These are phyloP conservation scores for Enteromius treurensis DNA, from an alignment of 2,797 vertebrate genomes.

Conservation along the genomic window DNA sequence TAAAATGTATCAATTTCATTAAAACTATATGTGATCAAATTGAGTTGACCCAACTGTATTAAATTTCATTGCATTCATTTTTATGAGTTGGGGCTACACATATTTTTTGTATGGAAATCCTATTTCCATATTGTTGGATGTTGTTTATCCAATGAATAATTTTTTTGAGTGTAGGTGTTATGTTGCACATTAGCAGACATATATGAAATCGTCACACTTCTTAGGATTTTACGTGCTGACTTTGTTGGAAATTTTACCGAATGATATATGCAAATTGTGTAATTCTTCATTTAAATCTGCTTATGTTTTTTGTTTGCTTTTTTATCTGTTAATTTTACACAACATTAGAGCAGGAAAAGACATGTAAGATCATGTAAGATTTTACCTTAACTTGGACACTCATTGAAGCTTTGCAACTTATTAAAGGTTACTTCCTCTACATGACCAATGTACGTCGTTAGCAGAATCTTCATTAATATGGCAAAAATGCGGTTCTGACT, in stretches of 20 bases:
- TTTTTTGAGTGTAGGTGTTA: no score
- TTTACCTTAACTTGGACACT: background rate
- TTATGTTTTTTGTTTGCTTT: background rate
- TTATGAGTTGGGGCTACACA: no score
- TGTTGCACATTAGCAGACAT: background rate
- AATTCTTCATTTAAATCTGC: background rate
- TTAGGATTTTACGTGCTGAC: background rate
- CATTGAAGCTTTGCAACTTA: background rate
- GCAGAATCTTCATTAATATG: background rate
- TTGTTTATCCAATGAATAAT: no score
- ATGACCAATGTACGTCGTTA: background rate
- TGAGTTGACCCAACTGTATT: no score
- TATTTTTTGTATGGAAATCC: no score
- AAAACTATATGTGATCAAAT: no score
- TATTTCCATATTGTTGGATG: no score
- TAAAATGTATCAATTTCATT: no score
- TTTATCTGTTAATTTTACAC: background rate
- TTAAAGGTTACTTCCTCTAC: background rate
- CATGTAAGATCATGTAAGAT: background rate
- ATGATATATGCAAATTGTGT: background rate
- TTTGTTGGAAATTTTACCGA: background rate
- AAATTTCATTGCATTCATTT: no score
- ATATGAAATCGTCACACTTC: background rate
- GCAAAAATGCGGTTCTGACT: constrained; percentile 16
- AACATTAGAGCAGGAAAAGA: background rate